These are phyloP conservation scores for Dasysyrphus albostriatus DNA, from an alignment of 2,888 invertebrate species.

Conservation along the genomic window DNA sequence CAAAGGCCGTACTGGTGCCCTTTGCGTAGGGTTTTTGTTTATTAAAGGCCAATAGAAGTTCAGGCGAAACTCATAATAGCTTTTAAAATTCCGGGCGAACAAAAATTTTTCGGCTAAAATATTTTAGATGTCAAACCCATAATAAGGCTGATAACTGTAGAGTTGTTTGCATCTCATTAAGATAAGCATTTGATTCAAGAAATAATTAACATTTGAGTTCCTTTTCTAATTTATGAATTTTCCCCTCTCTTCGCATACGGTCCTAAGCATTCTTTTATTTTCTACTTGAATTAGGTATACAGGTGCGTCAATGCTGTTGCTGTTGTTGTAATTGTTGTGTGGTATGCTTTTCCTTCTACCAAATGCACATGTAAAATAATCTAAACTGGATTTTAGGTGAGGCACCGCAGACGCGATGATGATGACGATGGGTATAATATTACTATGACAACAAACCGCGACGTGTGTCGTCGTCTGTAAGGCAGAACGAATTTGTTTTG, in stretches of 20 bases:
- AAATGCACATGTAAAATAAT: background rate
- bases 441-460: background rate
- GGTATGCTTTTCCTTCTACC: background rate
- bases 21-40: too few relatives aligned
- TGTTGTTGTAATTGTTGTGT: background rate
- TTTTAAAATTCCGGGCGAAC: too few relatives aligned
- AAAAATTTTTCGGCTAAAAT: too few relatives aligned
- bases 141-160: too few relatives aligned
- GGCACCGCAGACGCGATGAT: background rate
- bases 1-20: too few relatives aligned
- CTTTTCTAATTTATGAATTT: background rate
- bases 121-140: too few relatives aligned
- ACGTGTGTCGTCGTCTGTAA: background rate
- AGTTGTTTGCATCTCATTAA: too few relatives aligned
- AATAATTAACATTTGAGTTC: background rate
- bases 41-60: too few relatives aligned
- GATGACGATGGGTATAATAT: background rate
- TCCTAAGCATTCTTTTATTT: background rate
- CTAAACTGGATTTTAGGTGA: conserved; percentile 8
- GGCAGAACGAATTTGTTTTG: background rate
- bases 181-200: background rate
- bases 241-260: background rate
- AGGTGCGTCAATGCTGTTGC: background rate
- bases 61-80: too few relatives aligned
- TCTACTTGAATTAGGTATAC: background rate